Conservation (phyloP, 1,140 invertebrate genomes). For the Branchinecta lindahli region DNA sequence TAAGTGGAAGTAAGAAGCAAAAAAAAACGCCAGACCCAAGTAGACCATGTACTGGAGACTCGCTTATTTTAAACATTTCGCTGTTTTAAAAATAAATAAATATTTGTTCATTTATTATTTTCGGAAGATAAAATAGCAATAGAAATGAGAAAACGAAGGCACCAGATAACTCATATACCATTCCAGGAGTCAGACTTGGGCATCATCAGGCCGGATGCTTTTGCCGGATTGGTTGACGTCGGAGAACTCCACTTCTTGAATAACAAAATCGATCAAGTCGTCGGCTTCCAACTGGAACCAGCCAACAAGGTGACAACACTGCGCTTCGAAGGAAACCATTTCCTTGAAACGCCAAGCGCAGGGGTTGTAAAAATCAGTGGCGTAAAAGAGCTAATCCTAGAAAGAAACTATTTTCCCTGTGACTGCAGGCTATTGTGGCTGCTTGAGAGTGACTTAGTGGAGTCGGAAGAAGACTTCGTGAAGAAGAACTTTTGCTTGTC, state of each 20-base stretch:
- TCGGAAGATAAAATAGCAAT: too few species aligned
- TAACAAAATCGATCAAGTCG: constrained; percentile 55
- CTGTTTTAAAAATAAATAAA: too few species aligned
- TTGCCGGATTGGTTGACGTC: constrained; percentile 48
- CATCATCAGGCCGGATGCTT: constrained; percentile 45
- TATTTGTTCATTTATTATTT: too few species aligned
- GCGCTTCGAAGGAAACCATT: constrained; percentile 59
- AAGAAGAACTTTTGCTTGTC: constrained; percentile 67
- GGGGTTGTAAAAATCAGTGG: constrained; percentile 24
- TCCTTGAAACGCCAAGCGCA: constrained; percentile 43
- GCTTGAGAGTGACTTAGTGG: constrained; percentile 48
- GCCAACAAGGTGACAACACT: constrained; percentile 49
- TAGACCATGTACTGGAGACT: too few species aligned
- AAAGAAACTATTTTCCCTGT: constrained; percentile 63
- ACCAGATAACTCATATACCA: neutral
- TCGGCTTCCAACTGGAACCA: constrained; percentile 46
- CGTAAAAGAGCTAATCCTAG: constrained; percentile 47
- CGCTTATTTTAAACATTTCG: too few species aligned
- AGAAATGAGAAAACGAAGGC: too few species aligned
- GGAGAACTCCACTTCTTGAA: constrained; percentile 54
- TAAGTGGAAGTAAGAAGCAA: too few species aligned
- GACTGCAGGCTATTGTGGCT: constrained; percentile 61
- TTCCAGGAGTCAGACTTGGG: constrained; percentile 53
- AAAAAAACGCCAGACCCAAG: too few species aligned
- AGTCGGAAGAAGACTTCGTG: constrained; percentile 44